Percentiles rank a stretch among this genome's conserved stretches.
Conservation (phyloP, 2,113 vertebrate genomes). For the Paramisgurnus dabryanus region DNA sequence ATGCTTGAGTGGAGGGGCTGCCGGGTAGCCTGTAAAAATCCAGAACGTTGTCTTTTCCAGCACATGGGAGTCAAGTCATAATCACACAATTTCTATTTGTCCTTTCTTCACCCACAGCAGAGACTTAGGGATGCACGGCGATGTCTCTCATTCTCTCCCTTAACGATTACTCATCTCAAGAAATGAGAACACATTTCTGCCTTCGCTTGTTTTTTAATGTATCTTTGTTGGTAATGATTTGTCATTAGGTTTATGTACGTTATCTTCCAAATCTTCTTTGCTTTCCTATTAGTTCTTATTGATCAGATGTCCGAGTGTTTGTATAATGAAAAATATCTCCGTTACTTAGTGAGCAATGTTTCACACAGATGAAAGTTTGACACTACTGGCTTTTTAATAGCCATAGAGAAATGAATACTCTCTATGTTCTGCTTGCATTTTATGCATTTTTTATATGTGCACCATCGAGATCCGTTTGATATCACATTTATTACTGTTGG, state of each 20-base stretch:
- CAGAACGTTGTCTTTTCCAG: conserved; percentile 24
- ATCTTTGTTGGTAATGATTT: conserved; percentile 1
- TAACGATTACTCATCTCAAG: not conserved
- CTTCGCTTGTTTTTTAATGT: not conserved
- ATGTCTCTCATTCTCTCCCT: conserved; percentile 26
- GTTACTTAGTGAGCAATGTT: not conserved
- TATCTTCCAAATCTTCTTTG: not conserved
- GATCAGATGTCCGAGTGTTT: not conserved
- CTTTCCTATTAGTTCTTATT: not conserved
- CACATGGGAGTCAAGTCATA: conserved; percentile 31
- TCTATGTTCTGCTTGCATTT: no score
- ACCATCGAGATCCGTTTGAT: no score
- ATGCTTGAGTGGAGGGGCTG: conserved; percentile 26
- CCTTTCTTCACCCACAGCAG: conserved; percentile 2
- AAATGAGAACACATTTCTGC: not conserved
- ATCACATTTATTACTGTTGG: no score
- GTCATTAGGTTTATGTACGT: not conserved
- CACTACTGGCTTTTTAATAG: no score
- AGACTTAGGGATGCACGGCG: conserved; percentile 3
- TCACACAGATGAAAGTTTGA: not conserved
- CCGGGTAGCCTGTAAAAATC: conserved; percentile 29
- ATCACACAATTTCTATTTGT: conserved; percentile 23
- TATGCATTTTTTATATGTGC: no score
- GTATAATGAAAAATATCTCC: conserved; percentile 2
- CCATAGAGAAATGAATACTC: no score